These are phyloP conservation scores for Crambe crambe DNA, from an alignment of 37 sponge, comb jelly and placozoan species.

Conservation along the genomic window DNA sequence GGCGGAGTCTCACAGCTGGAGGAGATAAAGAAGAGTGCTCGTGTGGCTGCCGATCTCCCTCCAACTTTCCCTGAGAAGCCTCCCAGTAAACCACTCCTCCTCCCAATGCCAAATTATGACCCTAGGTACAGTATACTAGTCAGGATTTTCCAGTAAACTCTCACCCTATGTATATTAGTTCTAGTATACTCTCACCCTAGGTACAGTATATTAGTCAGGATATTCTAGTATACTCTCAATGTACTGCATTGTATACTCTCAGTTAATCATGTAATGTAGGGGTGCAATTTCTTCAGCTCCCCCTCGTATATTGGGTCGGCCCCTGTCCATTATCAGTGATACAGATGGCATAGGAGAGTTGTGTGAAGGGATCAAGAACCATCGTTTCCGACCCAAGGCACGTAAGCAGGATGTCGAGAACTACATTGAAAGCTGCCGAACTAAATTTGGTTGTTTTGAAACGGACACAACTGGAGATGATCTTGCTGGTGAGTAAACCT, in stretches of 20 bases:
- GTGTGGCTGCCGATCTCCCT: constrained; percentile 54
- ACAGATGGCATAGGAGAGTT: constrained; percentile 28
- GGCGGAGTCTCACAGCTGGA: constrained; percentile 67
- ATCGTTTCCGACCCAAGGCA: constrained; percentile 76
- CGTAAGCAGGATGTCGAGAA: constrained; percentile 70
- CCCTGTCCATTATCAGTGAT: constrained; percentile 23
- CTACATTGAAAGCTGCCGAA: constrained; percentile 65
- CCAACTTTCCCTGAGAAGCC: constrained; percentile 42
- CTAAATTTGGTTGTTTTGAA: constrained; percentile 79
- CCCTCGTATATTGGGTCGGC: constrained; percentile 18
- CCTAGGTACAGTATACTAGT: too few species aligned
- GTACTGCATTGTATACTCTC: too few species aligned
- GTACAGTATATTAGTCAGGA: too few species aligned
- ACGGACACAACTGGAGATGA: constrained; percentile 7
- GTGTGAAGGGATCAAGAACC: constrained; percentile 10
- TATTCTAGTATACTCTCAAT: too few species aligned
- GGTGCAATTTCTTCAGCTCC: constrained; percentile 1
- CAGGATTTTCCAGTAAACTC: too few species aligned
- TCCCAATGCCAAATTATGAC: constrained; percentile 40
- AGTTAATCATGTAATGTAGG: neutral
- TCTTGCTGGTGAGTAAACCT: constrained; percentile 33
- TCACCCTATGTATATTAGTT: too few species aligned
- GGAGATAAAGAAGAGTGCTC: constrained; percentile 54
- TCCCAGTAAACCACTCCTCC: constrained; percentile 31
- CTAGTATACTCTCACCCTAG: too few species aligned